Percentiles rank a stretch among this genome's conserved stretches.
Conservation (phyloP, 1,140 invertebrate species). For the Nasonia vitripennis region DNA sequence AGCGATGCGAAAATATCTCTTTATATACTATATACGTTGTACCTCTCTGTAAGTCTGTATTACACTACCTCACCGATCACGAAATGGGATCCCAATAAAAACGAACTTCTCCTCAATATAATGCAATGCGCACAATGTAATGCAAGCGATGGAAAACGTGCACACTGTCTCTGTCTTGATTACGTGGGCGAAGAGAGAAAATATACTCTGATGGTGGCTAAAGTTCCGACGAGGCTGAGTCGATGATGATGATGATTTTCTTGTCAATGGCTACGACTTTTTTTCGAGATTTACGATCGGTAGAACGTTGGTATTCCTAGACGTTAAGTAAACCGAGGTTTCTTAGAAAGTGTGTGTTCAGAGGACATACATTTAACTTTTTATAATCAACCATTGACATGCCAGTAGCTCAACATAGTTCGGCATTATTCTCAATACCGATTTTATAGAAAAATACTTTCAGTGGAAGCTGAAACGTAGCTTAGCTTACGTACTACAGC, state of each 20-base stretch:
- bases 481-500: no score
- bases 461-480: no score
- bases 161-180: not conserved
- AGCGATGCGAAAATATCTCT: constrained; percentile 23
- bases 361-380: no score
- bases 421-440: no score
- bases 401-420: no score
- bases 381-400: no score
- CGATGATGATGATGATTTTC: not conserved
- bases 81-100: constrained; percentile 48
- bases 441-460: no score
- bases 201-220: not conserved
- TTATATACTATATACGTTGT: constrained; percentile 14
- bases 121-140: constrained; percentile 43
- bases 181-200: not conserved
- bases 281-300: no score
- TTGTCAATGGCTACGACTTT: no score
- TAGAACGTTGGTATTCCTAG: no score
- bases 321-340: no score
- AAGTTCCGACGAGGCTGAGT: not conserved
- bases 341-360: no score
- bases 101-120: constrained; percentile 39
- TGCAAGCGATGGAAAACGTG: constrained; percentile 35
- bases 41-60: constrained; percentile 42
- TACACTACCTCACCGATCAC: constrained; percentile 48